Evolutionary conservation across 1,140 invertebrate genomes (phyloP), one percentile per base, ranked within the genome.

Genomic region (Dolichoris vasculosae): DNA sequence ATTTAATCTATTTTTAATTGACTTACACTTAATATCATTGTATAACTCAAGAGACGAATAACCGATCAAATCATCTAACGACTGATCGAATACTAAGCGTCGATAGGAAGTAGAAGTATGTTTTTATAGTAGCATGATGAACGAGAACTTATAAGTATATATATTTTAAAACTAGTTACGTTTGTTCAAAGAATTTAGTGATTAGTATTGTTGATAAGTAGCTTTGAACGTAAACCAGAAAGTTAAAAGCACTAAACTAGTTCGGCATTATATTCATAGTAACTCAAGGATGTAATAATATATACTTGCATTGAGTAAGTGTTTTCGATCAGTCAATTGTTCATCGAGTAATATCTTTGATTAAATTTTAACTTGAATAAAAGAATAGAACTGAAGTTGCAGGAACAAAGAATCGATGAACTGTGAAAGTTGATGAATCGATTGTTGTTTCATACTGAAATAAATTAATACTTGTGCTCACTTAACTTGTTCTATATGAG

Each of bases 11-110:
- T 59, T 26, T 26, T 59, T 20, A 59, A 13, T 26, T 69, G 48
- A 86, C 80, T 86, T 86, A 82, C 79, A 59, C 71, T 59, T 9
- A 82, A 77, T 82, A 82, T 20, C 84, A 86, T 86, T 69, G 55
- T 82, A 59, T 8, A 23, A 63, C 64, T 76, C 20, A 30, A 15
- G 55, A 43, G 20, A 38, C 43, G 23, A 43, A 46, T 38, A 17
- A 51, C 38, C 55, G 73, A 69, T 78, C 43, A 38, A 69, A 77
- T 84, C 48, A 64, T 35, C 64, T 73, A 51, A n/a, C 48, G 26
- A 64, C 13, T 32, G 11, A 82, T 67, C 73, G 63, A 67, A 40
- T 30, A 86, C 84, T 86, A 71, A 40, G 73, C 84, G 35, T 63
- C 32, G 46, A 23, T 13, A 55, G n/a, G 6, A 38, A 20, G 8